A percentile compares a stretch with the other conserved stretches of the same genome.
Conservation (phyloP, 2,113 vertebrate species). For the Maccullochella peelii region DNA sequence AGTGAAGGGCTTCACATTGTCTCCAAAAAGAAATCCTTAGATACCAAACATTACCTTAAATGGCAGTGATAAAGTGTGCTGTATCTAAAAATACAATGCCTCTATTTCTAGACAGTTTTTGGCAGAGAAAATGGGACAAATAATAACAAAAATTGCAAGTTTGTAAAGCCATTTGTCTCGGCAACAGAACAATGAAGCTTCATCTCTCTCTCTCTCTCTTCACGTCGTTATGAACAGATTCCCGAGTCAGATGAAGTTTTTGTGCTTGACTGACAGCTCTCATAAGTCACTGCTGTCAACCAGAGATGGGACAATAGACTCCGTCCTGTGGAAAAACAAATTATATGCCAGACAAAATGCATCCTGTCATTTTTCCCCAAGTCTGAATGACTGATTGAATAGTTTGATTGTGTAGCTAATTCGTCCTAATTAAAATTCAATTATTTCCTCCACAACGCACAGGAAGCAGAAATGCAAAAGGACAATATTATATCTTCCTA, state of each 20-base stretch:
- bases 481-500: slow-evolving; percentile 3
- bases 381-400: slow-evolving; percentile 41
- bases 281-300: slow-evolving; percentile 67
- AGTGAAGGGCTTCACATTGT: background rate
- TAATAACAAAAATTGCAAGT: slow-evolving; percentile 32
- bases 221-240: slow-evolving; percentile 43
- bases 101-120: slow-evolving; percentile 30
- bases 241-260: slow-evolving; percentile 52
- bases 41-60: slow-evolving; percentile 10
- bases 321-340: slow-evolving; percentile 37
- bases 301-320: slow-evolving; percentile 61
- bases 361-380: slow-evolving; percentile 25
- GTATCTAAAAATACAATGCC: slow-evolving; percentile 34
- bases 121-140: slow-evolving; percentile 39
- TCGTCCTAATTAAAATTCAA: slow-evolving; percentile 61
- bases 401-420: slow-evolving; percentile 44
- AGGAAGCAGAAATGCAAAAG: slow-evolving; percentile 17
- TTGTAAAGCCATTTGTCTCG: slow-evolving; percentile 49
- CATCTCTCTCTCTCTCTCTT: slow-evolving; percentile 7
- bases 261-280: slow-evolving; percentile 73
- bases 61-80: background rate
- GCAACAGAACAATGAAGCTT: slow-evolving; percentile 56
- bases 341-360: slow-evolving; percentile 52
- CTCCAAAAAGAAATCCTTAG: slow-evolving; percentile 3
- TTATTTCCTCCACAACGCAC: slow-evolving; percentile 22